Evolutionary conservation across 1,140 invertebrate genomes (phyloP), one percentile per base, ranked within the genome.

Genomic region (Panulirus ornatus): DNA sequence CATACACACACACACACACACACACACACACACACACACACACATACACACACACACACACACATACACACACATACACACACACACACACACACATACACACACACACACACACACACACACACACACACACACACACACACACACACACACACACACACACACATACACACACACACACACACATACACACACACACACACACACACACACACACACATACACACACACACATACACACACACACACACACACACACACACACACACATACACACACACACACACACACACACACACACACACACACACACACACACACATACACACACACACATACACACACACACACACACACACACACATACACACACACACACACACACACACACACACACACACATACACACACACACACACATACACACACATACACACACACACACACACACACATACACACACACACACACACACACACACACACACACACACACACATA

Each of bases 141-240:
- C 27, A 73, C 27, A 73, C 27, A 73, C 27, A 73, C 27, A 73
- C 27, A 73, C 27, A 73, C 27, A 73, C 27, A 73, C 27, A 73
- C 27, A 73, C 27, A 73, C 27, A 73, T 73, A 73, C 27, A 73
- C 27, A 73, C 27, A 73, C 27, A 73, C 27, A 73, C 27, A 73
- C 27, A 73, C 27, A 73, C 30, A 73, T 73, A 73, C 27, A 73
- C 27, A 73, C 27, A 73, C 27, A 73, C 27, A 73, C 27, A 73
- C 27, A 73, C 27, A 73, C 27, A 73, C 27, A 73, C 27, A 73
- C 27, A 73, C 27, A 73, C 27, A 73, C 27, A 73, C 27, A 73
- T 73, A 73, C 27, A 73, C 27, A 73, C 27, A 73, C 27, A 73
- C 27, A 73, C 27, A 73, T 73, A 73, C 27, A 73, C 27, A 73